Percentiles rank a stretch among this genome's conserved stretches.
phyloP scores from a whole-genome alignment of 2,113 vertebrate species.

The Phaetusa simplex region DNA sequence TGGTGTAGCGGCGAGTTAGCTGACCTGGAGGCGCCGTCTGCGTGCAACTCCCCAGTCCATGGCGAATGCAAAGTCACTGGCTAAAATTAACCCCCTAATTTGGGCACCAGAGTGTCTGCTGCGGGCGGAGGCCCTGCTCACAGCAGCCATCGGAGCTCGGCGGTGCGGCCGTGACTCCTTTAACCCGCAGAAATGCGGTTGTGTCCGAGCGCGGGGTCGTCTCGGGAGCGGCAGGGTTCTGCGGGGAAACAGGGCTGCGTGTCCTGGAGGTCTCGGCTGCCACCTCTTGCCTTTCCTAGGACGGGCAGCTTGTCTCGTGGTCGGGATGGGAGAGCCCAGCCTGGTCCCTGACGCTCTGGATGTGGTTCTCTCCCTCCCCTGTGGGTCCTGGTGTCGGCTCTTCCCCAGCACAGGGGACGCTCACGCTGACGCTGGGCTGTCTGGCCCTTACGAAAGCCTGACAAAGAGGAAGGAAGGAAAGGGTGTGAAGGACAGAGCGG shows the following conservation, averaged over 20 bases:
- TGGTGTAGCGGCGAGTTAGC: background rate
- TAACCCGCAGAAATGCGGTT: too few relatives aligned
- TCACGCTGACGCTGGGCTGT: background rate
- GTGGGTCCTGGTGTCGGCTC: background rate
- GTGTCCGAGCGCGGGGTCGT: background rate
- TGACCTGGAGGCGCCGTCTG: background rate
- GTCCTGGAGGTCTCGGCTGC: background rate
- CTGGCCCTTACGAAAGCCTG: background rate
- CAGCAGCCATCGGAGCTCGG: background rate
- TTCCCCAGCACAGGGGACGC: background rate
- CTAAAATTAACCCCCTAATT: background rate
- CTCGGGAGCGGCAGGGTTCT: background rate
- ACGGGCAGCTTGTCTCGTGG: background rate
- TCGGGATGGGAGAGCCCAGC: background rate
- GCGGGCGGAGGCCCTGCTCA: background rate
- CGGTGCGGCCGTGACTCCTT: background rate
- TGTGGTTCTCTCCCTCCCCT: background rate
- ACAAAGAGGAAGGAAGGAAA: background rate
- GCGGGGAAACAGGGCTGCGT: background rate
- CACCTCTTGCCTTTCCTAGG: background rate
- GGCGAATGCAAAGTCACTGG: background rate
- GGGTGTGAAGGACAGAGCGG: background rate
- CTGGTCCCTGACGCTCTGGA: background rate
- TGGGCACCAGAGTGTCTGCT: background rate
- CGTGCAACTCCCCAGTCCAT: background rate